These are phyloP conservation scores for Tetragonula carbonaria DNA, from an alignment of 2,888 invertebrate species.

Conservation along the genomic window DNA sequence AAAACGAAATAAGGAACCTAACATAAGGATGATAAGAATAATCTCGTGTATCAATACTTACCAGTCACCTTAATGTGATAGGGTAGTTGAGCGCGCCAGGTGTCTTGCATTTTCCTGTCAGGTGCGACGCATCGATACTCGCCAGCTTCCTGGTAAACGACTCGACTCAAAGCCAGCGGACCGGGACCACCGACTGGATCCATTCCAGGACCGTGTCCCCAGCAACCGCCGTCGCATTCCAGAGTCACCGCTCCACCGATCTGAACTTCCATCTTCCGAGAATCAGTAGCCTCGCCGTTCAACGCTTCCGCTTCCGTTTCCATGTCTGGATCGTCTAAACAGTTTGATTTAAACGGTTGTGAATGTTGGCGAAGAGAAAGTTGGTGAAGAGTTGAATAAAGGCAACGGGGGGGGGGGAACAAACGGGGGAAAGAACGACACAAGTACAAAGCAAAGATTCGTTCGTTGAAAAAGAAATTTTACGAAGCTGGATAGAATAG, in stretches of 20 bases:
- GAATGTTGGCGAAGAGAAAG: conserved; percentile 10
- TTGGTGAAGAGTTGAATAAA: background rate
- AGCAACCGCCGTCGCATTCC: conserved; percentile 87
- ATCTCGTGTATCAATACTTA: conserved; percentile 69
- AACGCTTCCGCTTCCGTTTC: conserved; percentile 81
- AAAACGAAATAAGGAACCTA: background rate
- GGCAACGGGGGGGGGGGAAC: too few relatives aligned
- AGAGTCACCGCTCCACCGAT: conserved; percentile 94
- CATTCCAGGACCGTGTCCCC: conserved; percentile 84
- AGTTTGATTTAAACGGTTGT: conserved; percentile 54
- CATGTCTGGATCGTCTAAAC: conserved; percentile 79
- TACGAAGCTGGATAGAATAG: background rate
- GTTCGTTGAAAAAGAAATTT: background rate
- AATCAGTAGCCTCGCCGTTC: conserved; percentile 81
- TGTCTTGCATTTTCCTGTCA: conserved; percentile 84
- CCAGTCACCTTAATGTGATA: conserved; percentile 85
- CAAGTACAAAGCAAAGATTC: background rate
- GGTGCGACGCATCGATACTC: conserved; percentile 90
- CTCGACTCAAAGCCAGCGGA: conserved; percentile 88
- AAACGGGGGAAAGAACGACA: background rate
- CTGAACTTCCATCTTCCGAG: conserved; percentile 92
- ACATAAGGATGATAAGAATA: background rate
- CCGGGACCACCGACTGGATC: conserved; percentile 86
- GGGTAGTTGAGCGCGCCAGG: conserved; percentile 82
- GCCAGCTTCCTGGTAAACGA: conserved; percentile 91